Base-by-base conservation (phyloP, 2,113 vertebrate species). In the Camarhynchus parvulus region DNA sequence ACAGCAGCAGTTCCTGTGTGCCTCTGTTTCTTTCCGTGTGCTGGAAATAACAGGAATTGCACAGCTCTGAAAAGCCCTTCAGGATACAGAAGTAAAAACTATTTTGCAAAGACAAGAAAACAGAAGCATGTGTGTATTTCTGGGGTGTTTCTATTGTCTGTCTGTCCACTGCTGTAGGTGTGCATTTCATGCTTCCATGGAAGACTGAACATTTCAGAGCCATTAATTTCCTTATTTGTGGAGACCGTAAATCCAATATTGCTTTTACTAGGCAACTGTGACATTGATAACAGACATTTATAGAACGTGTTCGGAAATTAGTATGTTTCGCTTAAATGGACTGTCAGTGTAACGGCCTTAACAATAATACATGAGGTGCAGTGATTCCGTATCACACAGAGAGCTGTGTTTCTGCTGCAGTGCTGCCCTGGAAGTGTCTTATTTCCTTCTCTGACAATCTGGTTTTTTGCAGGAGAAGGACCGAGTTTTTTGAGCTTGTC, bases 401-500 rank as follows among this genome's bases (percentile, higher is more conserved):
- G 87, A 96, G 79, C 86, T 56, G 53, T 94, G 74, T 94, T 97
- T 95, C 84, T 96, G 31, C 89, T 75, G 89, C 95, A 86, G 27
- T 6, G 35, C 53, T 93, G 87, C 95, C 94, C 82, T 89, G 89
- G 20, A 96, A 97, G 80, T 76, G 61, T 67, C 92, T 93, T 95
- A 62, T 95, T 87, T 87, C 52, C 77, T 87, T 84, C 73, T 86
- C 94, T 97, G 83, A 96, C 94, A 87, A 74, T 94, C 84, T 97
- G 70, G 76, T 97, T 96, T 95, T 50, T 96, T 97, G 84, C 96
- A 99, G 99, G 97, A 99, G 98, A 94, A 99, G 99, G 96, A 99
- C 97, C 11, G 98, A 98, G 28, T 99, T 99, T 98, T 99, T 99
- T 97, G 99, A 99, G 96, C 98, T 99, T 96, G 99, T 99, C 97